A percentile compares a stretch with the other conserved stretches of the same genome.
Conservation (phyloP, 2,797 vertebrate genomes). For the Ctenopoma multispine region DNA sequence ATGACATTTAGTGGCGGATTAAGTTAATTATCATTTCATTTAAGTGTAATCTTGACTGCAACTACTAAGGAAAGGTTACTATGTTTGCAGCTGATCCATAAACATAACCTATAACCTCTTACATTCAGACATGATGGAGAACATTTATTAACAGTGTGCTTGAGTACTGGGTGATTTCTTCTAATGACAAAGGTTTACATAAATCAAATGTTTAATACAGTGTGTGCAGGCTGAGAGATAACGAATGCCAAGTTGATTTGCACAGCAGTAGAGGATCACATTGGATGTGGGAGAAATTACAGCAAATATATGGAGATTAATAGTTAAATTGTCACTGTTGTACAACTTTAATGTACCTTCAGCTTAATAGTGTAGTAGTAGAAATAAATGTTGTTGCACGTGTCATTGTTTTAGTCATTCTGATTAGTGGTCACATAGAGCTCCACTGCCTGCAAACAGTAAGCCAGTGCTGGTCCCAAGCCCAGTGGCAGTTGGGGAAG, state of each 20-base stretch:
- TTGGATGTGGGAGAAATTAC: slow-evolving; percentile 17
- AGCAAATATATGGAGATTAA: slow-evolving; percentile 28
- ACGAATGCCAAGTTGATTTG: slow-evolving; percentile 29
- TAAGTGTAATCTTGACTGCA: slow-evolving; percentile 8
- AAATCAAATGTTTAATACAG: slow-evolving; percentile 27
- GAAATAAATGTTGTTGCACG: not conserved
- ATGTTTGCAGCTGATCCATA: not conserved
- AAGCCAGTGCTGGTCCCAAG: no score
- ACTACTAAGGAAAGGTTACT: slow-evolving; percentile 11
- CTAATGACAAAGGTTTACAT: slow-evolving; percentile 22
- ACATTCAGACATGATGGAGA: not conserved
- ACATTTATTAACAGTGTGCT: slow-evolving; percentile 23
- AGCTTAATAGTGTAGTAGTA: not conserved
- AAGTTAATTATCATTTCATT: slow-evolving; percentile 51
- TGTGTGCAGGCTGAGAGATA: slow-evolving; percentile 11
- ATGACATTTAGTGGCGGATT: slow-evolving; percentile 40
- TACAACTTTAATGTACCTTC: slow-evolving; percentile 12
- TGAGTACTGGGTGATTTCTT: slow-evolving; percentile 5
- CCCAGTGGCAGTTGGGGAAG: no score
- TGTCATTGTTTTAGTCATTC: not conserved
- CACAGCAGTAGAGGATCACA: slow-evolving; percentile 29
- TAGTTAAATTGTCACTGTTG: slow-evolving; percentile 1
- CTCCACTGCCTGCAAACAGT: no score
- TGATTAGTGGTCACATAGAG: not conserved
- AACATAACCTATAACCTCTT: slow-evolving; percentile 4